A percentile compares a stretch with the other conserved stretches of the same genome.
phyloP scores from a whole-genome alignment of 2,888 invertebrate genomes.

The Zonitis immaculata region DNA sequence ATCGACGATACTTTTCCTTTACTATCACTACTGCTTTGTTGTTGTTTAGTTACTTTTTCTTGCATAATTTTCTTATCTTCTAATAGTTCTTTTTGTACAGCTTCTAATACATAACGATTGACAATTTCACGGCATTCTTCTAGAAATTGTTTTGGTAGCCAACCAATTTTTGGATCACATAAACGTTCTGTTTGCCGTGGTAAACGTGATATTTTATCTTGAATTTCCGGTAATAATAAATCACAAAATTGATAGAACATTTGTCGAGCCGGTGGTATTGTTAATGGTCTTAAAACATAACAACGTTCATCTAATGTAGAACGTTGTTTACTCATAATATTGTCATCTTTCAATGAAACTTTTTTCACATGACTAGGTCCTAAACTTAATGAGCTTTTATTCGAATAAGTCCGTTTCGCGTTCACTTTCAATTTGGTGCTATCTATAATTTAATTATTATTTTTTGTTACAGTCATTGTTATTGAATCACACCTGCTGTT shows the following conservation, averaged over 20 bases:
- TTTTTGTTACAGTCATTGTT: not conserved
- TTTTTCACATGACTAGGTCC: conserved; percentile 35
- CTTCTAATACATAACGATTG: conserved; percentile 49
- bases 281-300: conserved; percentile 64
- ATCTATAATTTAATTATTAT: conserved; percentile 40
- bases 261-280: conserved; percentile 76
- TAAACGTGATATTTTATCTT: conserved; percentile 66
- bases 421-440: conserved; percentile 52
- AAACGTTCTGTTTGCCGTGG: conserved; percentile 57
- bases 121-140: conserved; percentile 69
- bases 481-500: conserved; percentile 61
- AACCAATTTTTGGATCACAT: conserved; percentile 68
- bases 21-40: conserved; percentile 1
- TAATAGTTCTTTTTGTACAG: conserved; percentile 31
- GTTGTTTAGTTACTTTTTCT: conserved; percentile 4
- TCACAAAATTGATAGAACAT: conserved; percentile 90
- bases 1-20: conserved; percentile 9
- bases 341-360: conserved; percentile 27
- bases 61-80: conserved; percentile 25
- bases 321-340: conserved; percentile 29
- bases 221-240: conserved; percentile 71
- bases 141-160: conserved; percentile 69
- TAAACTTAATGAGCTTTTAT: conserved; percentile 30
- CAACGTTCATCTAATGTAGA: conserved; percentile 48
- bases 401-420: conserved; percentile 51